phyloP scores from a whole-genome alignment of 2,113 vertebrate genomes.

The Python bivittatus region DNA sequence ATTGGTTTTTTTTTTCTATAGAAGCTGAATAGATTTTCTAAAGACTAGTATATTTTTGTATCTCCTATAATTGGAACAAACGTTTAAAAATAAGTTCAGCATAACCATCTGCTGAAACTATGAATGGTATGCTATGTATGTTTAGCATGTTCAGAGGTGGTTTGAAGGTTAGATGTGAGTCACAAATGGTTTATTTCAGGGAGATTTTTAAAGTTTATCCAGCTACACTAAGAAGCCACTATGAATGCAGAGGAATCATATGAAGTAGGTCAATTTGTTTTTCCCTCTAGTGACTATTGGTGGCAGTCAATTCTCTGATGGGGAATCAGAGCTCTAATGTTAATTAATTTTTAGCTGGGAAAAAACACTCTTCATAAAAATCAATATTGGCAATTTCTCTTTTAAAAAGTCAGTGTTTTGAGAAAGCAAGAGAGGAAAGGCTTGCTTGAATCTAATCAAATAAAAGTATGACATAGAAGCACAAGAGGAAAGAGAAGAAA shows the following conservation, averaged over 20 bases:
- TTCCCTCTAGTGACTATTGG: neutral
- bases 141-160: conserved; percentile 43
- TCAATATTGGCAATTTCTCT: neutral
- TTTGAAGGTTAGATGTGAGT: conserved; percentile 54
- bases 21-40: neutral
- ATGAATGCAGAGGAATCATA: neutral
- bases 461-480: neutral
- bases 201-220: conserved; percentile 10
- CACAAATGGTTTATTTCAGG: neutral
- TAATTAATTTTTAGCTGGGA: neutral
- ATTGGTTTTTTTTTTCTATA: rapidly evolving
- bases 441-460: neutral
- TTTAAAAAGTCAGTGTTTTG: neutral
- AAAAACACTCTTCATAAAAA: neutral
- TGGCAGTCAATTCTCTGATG: neutral
- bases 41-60: conserved; percentile 38
- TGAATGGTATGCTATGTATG: conserved; percentile 24
- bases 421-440: neutral
- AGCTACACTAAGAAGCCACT: conserved; percentile 34
- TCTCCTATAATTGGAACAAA: conserved; percentile 29
- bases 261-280: neutral
- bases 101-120: conserved; percentile 62
- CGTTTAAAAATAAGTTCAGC: conserved; percentile 38
- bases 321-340: neutral
- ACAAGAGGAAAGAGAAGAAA: neutral